A percentile compares a stretch with the other conserved stretches of the same genome.
phyloP scores from a whole-genome alignment of 2,113 vertebrate genomes.

The Semicossyphus pulcher region DNA sequence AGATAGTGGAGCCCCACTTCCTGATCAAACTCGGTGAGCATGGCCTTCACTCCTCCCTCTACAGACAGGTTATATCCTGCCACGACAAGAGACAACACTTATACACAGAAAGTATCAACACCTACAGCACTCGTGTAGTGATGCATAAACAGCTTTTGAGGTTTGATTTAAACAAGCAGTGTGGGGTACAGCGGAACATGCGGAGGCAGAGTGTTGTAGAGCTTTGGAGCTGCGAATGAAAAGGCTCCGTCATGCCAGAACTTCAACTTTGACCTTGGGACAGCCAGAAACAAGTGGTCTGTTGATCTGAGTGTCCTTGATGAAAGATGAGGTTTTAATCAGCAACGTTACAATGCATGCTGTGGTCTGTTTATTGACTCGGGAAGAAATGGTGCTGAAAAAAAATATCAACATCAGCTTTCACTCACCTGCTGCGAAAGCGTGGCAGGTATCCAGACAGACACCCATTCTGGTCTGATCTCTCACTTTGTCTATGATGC shows the following conservation, averaged over 20 bases:
- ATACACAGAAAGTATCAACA: not conserved
- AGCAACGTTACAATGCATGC: too few relatives aligned
- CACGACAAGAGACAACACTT: not conserved
- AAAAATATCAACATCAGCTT: not conserved
- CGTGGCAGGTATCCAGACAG: constrained; percentile 87
- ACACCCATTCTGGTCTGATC: constrained; percentile 83
- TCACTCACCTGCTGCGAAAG: constrained; percentile 83
- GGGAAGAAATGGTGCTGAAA: not conserved
- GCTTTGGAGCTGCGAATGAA: too few relatives aligned
- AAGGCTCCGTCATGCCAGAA: too few relatives aligned
- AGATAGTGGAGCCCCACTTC: constrained; percentile 83
- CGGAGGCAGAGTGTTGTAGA: too few relatives aligned
- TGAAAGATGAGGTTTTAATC: too few relatives aligned
- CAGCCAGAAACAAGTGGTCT: too few relatives aligned
- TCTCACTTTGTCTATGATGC: constrained; percentile 81
- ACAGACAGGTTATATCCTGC: constrained; percentile 83
- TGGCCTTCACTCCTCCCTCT: constrained; percentile 77
- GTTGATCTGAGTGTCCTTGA: too few relatives aligned
- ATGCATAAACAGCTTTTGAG: too few relatives aligned
- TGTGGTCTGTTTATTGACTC: too few relatives aligned
- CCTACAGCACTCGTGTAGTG: not conserved
- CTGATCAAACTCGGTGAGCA: constrained; percentile 83
- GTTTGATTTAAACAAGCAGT: too few relatives aligned
- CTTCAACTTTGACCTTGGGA: too few relatives aligned
- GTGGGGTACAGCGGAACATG: too few relatives aligned